A percentile compares a stretch with the other conserved stretches of the same genome.
Conservation (phyloP, 2,797 vertebrate genomes). For the Hirundo rustica region DNA sequence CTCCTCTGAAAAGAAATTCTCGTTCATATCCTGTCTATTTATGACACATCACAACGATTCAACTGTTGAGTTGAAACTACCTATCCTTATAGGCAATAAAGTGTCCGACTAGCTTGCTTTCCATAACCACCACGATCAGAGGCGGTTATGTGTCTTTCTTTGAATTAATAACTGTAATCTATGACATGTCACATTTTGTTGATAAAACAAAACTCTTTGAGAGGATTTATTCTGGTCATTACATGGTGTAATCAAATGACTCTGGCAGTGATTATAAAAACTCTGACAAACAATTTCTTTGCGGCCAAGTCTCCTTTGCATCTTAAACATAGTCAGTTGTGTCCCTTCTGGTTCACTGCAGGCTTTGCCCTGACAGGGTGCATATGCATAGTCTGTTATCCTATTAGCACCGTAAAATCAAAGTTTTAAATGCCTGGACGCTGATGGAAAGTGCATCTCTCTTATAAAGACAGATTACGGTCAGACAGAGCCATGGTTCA, state of each 20-base stretch:
- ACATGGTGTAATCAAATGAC: neutral
- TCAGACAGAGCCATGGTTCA: neutral
- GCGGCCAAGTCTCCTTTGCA: neutral
- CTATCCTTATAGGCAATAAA: neutral
- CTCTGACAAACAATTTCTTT: neutral
- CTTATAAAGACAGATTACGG: slow-evolving; percentile 2
- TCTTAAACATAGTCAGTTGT: neutral
- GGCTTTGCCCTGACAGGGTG: neutral
- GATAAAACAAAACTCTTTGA: neutral
- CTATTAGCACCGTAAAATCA: neutral
- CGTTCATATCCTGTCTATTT: neutral
- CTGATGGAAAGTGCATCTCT: neutral
- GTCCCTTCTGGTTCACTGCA: neutral
- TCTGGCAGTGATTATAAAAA: neutral
- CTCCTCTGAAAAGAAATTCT: neutral
- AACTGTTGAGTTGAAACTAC: neutral
- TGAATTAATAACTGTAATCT: neutral
- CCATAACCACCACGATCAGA: neutral
- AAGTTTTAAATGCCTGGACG: neutral
- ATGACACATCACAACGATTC: neutral
- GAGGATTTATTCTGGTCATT: neutral
- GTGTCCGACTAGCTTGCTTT: neutral
- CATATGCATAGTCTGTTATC: neutral
- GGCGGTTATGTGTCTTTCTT: neutral
- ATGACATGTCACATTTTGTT: neutral